Percentiles rank a stretch among this genome's conserved stretches.
phyloP scores from a whole-genome alignment of 2,797 vertebrate genomes.

The Bovichtus variegatus region DNA sequence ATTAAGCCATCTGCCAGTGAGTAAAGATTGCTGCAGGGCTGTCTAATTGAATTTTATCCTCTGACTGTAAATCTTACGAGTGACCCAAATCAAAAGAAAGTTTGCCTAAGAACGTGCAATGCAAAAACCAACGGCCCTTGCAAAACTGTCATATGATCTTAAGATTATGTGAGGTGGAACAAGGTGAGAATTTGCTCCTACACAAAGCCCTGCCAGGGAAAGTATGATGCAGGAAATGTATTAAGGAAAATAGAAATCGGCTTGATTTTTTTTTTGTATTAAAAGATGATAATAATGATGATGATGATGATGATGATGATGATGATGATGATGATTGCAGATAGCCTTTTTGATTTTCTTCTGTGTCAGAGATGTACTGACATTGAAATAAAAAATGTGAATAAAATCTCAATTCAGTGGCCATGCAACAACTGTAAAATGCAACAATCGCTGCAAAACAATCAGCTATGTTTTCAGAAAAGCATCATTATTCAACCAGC shows the following conservation, averaged over 20 bases:
- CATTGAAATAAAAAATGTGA: constrained; percentile 7
- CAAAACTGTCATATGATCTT: constrained; percentile 70
- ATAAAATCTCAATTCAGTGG: background rate
- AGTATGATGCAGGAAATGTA: constrained; percentile 24
- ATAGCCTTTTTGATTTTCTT: background rate
- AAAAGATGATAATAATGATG: constrained; percentile 6
- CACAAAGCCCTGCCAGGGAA: constrained; percentile 40
- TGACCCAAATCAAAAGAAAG: constrained; percentile 79
- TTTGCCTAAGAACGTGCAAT: constrained; percentile 61
- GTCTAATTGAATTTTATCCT: constrained; percentile 79
- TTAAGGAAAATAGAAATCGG: constrained; percentile 4
- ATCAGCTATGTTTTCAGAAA: background rate
- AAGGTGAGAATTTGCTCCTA: constrained; percentile 61
- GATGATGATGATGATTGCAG: background rate
- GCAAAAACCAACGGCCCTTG: constrained; percentile 53
- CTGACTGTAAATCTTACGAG: constrained; percentile 66
- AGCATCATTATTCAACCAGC: background rate
- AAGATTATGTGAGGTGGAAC: constrained; percentile 49
- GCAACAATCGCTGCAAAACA: background rate
- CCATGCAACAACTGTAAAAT: background rate
- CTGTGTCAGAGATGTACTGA: constrained; percentile 4
- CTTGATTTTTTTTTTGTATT: background rate
- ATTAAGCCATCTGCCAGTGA: constrained; percentile 78
- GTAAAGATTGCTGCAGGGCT: constrained; percentile 71
- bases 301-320: background rate